Conservation (phyloP, 2,797 vertebrate genomes). For the Eidolon dupreanum region DNA sequence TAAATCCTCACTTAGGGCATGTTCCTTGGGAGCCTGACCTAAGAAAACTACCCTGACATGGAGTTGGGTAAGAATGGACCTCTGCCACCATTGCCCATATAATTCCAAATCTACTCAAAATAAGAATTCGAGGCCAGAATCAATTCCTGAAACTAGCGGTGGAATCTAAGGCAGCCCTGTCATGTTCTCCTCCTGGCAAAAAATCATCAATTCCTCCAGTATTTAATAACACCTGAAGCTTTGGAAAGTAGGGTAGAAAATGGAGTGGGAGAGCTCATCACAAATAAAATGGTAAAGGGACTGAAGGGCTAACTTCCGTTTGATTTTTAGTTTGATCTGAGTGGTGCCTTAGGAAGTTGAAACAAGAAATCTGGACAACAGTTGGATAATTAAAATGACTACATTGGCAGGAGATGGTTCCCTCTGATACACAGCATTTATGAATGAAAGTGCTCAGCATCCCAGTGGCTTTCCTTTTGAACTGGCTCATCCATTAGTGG, state of each 20-base stretch:
- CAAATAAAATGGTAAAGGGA: constrained; percentile 68
- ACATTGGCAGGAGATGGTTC: constrained; percentile 80
- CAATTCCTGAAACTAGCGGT: background rate
- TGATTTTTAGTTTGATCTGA: constrained; percentile 77
- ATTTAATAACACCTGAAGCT: background rate
- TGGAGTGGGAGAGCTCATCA: background rate
- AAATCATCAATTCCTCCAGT: background rate
- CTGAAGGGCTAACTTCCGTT: constrained; percentile 75
- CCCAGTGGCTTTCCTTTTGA: constrained; percentile 82
- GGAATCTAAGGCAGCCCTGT: background rate
- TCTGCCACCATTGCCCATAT: background rate
- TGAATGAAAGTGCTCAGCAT: constrained; percentile 82
- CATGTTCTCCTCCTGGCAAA: background rate
- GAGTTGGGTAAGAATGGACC: background rate
- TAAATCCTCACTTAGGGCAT: background rate
- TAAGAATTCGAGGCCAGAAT: background rate
- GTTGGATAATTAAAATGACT: constrained; percentile 83
- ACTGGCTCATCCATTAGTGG: constrained; percentile 84
- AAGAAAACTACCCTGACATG: background rate
- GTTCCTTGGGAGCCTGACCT: background rate
- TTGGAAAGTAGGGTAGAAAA: constrained; percentile 60
- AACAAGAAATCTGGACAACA: constrained; percentile 80
- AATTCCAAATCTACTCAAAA: background rate
- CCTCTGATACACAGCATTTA: constrained; percentile 76
- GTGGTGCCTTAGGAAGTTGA: constrained; percentile 84